Percentiles rank a stretch among this genome's conserved stretches.
Evolutionary conservation across 2,113 vertebrate genomes (phyloP).

Genomic region (Lagopus muta): DNA sequence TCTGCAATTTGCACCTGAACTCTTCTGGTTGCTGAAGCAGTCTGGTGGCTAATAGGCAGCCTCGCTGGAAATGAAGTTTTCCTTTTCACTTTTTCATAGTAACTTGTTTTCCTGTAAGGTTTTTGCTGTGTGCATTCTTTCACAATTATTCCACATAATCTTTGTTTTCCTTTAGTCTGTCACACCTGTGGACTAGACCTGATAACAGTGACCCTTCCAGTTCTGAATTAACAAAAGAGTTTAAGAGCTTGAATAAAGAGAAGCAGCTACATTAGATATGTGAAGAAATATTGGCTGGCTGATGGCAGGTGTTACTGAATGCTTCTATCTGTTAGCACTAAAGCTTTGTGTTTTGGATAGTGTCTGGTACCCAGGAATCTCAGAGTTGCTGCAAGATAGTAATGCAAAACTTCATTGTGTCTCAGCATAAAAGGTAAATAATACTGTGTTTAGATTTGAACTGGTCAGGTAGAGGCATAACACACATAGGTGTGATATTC

Average conservation of each 20-base stretch:
- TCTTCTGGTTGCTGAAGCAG: background rate
- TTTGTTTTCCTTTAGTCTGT: background rate
- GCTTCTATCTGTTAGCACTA: background rate
- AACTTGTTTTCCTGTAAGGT: background rate
- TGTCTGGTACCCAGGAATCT: background rate
- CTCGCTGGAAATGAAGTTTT: background rate
- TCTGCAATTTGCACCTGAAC: fast-evolving
- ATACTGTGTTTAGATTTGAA: background rate
- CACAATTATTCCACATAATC: background rate
- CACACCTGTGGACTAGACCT: background rate
- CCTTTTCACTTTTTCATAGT: background rate
- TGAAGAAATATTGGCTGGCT: background rate
- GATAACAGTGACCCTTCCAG: background rate
- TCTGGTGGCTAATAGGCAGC: background rate
- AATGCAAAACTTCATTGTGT: background rate
- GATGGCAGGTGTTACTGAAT: background rate
- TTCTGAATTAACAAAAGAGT: background rate
- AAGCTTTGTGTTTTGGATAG: background rate
- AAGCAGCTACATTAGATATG: background rate
- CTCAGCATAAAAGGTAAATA: background rate
- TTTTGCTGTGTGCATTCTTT: background rate
- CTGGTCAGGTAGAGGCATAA: background rate
- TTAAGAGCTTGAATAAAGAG: background rate
- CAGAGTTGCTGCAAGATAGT: background rate
- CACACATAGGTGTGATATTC: background rate